A percentile compares a stretch with the other conserved stretches of the same genome.
Conservation (phyloP, 2,113 vertebrate genomes). For the Thamnaconus septentrionalis region DNA sequence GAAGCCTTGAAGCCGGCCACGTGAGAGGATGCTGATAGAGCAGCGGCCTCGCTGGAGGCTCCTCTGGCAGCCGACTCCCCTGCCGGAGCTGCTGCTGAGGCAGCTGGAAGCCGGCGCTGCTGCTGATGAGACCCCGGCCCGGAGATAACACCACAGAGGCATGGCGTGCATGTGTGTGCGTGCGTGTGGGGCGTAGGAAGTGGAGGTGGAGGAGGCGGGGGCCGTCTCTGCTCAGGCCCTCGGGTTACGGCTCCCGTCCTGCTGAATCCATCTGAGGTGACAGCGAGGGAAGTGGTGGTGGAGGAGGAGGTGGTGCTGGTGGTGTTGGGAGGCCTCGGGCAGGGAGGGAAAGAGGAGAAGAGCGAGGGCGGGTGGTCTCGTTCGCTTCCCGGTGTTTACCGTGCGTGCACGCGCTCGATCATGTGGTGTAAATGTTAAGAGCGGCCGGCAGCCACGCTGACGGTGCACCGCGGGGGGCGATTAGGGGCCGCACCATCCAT, state of each 20-base stretch:
- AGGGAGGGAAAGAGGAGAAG: not conserved
- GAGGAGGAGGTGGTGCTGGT: too few species aligned
- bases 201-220: constrained; percentile 9
- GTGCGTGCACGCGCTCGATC: constrained; percentile 42
- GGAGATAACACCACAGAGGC: constrained; percentile 41
- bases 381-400: constrained; percentile 52
- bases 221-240: constrained; percentile 19
- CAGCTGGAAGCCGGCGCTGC: constrained; percentile 42
- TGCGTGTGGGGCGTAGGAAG: constrained; percentile 11
- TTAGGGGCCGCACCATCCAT: constrained; percentile 64
- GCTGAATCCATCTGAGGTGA: constrained; percentile 58
- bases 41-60: constrained; percentile 39
- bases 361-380: constrained; percentile 31
- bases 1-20: constrained; percentile 40
- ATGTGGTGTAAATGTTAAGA: constrained; percentile 70
- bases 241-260: constrained; percentile 18
- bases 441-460: constrained; percentile 66
- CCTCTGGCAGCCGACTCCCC: constrained; percentile 40
- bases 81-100: constrained; percentile 27
- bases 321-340: constrained; percentile 18
- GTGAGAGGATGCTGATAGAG: constrained; percentile 53
- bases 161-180: not conserved
- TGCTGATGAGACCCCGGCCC: constrained; percentile 40
- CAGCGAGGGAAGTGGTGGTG: constrained; percentile 46
- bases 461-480: constrained; percentile 64